A percentile compares a stretch with the other conserved stretches of the same genome.
Evolutionary conservation across 2,113 vertebrate genomes (phyloP).

Genomic region (Prolemur simus): DNA sequence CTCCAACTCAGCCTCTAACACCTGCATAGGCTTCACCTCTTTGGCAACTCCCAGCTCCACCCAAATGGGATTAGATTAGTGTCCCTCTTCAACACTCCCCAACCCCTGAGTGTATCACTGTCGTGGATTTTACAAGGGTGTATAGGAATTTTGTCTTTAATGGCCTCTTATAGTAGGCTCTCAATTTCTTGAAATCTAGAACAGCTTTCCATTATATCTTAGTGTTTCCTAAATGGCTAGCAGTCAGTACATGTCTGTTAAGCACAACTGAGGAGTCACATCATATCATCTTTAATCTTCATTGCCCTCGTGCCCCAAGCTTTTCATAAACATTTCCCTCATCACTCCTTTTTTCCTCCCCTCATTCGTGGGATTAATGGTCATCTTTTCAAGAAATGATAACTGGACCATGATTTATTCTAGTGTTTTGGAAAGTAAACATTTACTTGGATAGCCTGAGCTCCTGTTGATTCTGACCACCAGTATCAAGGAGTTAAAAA

Average conservation of each 20-base stretch:
- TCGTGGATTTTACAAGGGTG: background rate
- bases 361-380: background rate
- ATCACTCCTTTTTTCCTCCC: background rate
- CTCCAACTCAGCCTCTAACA: background rate
- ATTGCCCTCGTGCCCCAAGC: background rate
- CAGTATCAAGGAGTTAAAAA: constrained; percentile 57
- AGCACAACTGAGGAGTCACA: background rate
- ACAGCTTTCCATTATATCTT: background rate
- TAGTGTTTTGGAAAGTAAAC: constrained; percentile 59
- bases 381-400: constrained; percentile 57
- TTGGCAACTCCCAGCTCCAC: background rate
- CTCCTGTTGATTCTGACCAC: constrained; percentile 35
- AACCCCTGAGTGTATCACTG: background rate
- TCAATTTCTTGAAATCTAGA: background rate
- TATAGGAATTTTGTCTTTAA: background rate
- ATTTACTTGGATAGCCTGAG: constrained; percentile 35
- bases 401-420: constrained; percentile 42
- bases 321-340: background rate
- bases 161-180: background rate
- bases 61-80: background rate
- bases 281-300: background rate
- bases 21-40: background rate
- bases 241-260: background rate
- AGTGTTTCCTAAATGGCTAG: background rate
- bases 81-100: background rate